These are phyloP conservation scores for Calephelis virginiensis DNA, from an alignment of 1,140 invertebrate species.

Conservation along the genomic window DNA sequence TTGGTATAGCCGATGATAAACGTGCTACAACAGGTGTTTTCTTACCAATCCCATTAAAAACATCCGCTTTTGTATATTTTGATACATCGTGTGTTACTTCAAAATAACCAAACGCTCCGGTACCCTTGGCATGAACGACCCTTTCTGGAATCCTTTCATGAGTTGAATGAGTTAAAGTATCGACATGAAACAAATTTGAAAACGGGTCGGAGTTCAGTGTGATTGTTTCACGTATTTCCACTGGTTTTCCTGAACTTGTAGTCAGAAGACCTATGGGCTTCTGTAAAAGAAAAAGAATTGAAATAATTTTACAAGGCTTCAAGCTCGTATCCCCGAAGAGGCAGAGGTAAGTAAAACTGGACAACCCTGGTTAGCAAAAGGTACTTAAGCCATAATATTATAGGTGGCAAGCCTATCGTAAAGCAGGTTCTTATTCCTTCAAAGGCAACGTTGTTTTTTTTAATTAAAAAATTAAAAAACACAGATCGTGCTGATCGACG, in stretches of 20 bases:
- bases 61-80: constrained; percentile 76
- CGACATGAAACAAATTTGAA: constrained; percentile 89
- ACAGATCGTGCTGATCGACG: too few relatives aligned
- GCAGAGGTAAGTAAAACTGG: too few relatives aligned
- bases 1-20: constrained; percentile 91
- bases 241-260: constrained; percentile 84
- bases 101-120: constrained; percentile 96
- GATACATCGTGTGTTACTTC: constrained; percentile 42
- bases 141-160: constrained; percentile 92
- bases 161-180: constrained; percentile 79
- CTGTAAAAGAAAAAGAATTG: constrained; percentile 38
- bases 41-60: constrained; percentile 81
- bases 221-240: constrained; percentile 84
- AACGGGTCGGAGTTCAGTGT: constrained; percentile 74
- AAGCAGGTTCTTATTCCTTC: too few relatives aligned
- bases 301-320: too few relatives aligned
- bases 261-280: constrained; percentile 77
- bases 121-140: constrained; percentile 96
- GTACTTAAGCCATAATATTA: too few relatives aligned
- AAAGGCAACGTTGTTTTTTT: too few relatives aligned
- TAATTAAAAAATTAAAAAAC: too few relatives aligned
- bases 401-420: too few relatives aligned
- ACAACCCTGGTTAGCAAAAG: too few relatives aligned
- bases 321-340: too few relatives aligned
- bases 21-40: constrained; percentile 77